Conservation (phyloP, 2,113 vertebrate species). For the Antigone vipio region DNA sequence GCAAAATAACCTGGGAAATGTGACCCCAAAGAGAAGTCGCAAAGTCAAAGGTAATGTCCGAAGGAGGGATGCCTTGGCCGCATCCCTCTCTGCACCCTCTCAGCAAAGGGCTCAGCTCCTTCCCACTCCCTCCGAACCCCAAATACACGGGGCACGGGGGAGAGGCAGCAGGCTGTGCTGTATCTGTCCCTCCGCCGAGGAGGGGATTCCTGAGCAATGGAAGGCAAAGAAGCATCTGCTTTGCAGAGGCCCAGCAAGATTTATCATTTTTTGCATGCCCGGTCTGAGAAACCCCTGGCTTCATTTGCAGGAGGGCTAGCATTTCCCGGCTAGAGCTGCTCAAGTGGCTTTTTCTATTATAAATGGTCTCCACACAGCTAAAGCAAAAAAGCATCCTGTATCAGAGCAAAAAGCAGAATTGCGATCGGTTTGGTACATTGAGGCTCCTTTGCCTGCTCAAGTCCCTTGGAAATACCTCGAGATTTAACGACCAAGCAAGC, state of each 20-base stretch:
- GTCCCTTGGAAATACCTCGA: background rate
- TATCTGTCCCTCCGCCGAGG: rapidly evolving
- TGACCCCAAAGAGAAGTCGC: background rate
- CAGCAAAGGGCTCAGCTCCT: background rate
- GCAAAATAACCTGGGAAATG: background rate
- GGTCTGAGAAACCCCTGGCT: background rate
- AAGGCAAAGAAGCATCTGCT: background rate
- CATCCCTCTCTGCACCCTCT: background rate
- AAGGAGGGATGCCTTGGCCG: background rate
- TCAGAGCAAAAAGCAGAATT: background rate
- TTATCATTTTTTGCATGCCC: background rate
- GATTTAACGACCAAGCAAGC: background rate
- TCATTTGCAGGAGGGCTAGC: background rate
- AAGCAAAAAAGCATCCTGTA: background rate
- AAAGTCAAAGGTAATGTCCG: background rate
- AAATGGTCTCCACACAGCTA: background rate
- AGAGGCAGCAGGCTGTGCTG: rapidly evolving
- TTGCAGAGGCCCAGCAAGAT: background rate
- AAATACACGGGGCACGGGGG: background rate
- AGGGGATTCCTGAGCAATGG: background rate
- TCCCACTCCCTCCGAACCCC: background rate
- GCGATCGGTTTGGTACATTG: rapidly evolving
- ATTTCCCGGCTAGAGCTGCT: background rate
- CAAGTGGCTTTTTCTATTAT: background rate
- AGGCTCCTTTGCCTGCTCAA: background rate